Evolutionary conservation across 2,113 vertebrate species (phyloP).

Genomic region (Stercorarius parasiticus): DNA sequence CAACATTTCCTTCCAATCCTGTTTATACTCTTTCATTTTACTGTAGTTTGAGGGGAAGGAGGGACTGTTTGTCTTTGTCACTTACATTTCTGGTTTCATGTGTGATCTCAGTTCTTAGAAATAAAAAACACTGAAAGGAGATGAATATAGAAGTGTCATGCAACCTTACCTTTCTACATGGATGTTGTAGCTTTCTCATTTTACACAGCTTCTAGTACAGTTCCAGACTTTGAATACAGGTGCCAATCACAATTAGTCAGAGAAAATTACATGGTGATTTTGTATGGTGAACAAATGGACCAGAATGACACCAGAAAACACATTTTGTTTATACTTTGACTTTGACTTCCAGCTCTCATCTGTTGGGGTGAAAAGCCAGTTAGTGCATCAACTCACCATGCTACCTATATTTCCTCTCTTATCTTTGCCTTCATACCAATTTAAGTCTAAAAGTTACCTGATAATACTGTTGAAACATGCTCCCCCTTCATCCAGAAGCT

Average conservation of each 20-base stretch:
- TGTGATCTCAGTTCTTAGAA: conserved; percentile 5
- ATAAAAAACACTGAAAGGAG: not conserved
- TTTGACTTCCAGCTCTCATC: not conserved
- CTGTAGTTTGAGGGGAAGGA: not conserved
- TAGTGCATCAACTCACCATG: not conserved
- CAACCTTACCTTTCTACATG: not conserved
- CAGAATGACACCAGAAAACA: not conserved
- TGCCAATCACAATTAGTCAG: not conserved
- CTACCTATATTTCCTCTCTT: not conserved
- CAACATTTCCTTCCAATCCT: not conserved
- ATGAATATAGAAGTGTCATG: not conserved
- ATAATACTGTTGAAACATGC: not conserved
- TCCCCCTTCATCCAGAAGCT: not conserved
- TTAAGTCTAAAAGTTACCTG: not conserved
- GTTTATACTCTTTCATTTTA: not conserved
- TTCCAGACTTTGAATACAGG: not conserved
- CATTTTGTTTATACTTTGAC: not conserved
- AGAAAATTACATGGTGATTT: not conserved
- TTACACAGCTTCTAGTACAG: not conserved
- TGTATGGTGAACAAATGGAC: not conserved
- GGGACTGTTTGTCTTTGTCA: not conserved
- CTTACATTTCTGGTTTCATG: not conserved
- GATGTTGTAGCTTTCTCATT: not conserved
- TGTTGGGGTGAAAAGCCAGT: not conserved
- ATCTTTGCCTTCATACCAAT: not conserved